phyloP scores from a whole-genome alignment of 2,113 vertebrate species.

The Quiscalus mexicanus region DNA sequence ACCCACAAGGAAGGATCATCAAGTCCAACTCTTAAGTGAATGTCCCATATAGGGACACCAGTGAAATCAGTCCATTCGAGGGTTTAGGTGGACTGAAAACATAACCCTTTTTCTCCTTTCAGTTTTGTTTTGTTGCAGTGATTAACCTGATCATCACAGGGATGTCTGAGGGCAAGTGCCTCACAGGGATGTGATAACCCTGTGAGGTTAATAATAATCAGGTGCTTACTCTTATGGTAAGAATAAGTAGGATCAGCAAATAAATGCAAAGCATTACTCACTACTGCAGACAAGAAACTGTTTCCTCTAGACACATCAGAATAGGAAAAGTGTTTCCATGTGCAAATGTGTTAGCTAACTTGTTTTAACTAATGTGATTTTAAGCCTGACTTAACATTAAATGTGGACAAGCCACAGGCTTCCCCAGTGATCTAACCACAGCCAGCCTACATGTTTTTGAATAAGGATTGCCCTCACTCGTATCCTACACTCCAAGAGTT shows the following conservation, averaged over 20 bases:
- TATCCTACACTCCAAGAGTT: not conserved
- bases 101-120: not conserved
- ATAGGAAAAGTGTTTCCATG: not conserved
- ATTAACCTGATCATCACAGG: not conserved
- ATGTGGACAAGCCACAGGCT: not conserved
- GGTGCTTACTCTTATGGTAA: not conserved
- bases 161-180: not conserved
- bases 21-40: not conserved
- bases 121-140: not conserved
- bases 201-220: not conserved
- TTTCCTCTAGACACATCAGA: not conserved
- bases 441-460: not conserved
- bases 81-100: not conserved
- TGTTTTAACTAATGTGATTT: slow-evolving; percentile 10
- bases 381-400: not conserved
- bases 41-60: not conserved
- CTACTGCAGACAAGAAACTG: not conserved
- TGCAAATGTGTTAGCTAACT: not conserved
- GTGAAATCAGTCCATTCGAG: not conserved
- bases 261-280: not conserved
- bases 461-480: not conserved
- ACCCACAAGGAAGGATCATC: not conserved
- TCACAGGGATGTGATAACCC: not conserved
- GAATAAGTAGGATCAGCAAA: not conserved
- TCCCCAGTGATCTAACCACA: not conserved